These are phyloP conservation scores for rabbit (Oryctolagus cuniculus) DNA, from an alignment of 2,113 vertebrate species.

Conservation along the genomic window mOryCun1.1 NC_091451.1:24335001-24335500, in stretches of 20 bases:
- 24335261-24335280: not conserved
- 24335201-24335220: not conserved
- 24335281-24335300: slow-evolving; percentile 59
- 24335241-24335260: not conserved
- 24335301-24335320: slow-evolving; percentile 16
- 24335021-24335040: not conserved
- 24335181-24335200: not conserved
- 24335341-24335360: slow-evolving; percentile 33
- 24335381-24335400: not conserved
- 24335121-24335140: not conserved
- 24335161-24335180: not conserved
- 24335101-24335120: not conserved
- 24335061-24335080: not conserved
- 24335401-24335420: not conserved
- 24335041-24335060: not conserved
- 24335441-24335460: not conserved
- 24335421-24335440: not conserved
- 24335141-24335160: not conserved
- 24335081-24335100: not conserved
- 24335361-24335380: slow-evolving; percentile 50
- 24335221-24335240: not conserved
- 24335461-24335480: not conserved
- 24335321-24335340: slow-evolving; percentile 26
- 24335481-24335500: not conserved
- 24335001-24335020: not conserved